Percentiles rank a stretch among this genome's conserved stretches.
These are phyloP conservation scores for Cantharis nigra DNA, from an alignment of 2,888 invertebrate species.

Conservation along the genomic window DNA sequence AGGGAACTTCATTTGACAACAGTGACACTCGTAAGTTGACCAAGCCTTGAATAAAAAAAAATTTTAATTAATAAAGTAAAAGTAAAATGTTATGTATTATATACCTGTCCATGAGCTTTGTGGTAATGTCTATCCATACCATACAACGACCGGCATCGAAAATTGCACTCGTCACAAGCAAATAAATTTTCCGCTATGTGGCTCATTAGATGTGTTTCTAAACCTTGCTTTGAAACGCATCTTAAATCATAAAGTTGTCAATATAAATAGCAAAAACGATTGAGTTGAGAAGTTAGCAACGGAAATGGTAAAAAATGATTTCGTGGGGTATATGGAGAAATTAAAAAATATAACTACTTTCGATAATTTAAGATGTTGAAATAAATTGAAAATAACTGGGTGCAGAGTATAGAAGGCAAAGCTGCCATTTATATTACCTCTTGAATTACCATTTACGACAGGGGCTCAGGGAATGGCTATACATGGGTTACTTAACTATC, in stretches of 20 bases:
- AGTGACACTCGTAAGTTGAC: slow-evolving; percentile 67
- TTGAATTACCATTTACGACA: no score
- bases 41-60: slow-evolving; percentile 51
- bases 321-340: no score
- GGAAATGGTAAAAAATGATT: neutral
- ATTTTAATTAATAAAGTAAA: neutral
- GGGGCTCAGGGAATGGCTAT: no score
- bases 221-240: slow-evolving; percentile 64
- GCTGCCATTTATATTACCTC: no score
- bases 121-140: slow-evolving; percentile 49
- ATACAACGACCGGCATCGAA: slow-evolving; percentile 47
- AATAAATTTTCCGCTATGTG: slow-evolving; percentile 53
- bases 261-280: neutral
- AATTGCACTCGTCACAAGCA: slow-evolving; percentile 56
- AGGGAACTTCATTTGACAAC: slow-evolving; percentile 71
- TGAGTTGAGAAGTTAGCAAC: neutral
- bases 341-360: no score
- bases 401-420: no score
- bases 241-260: slow-evolving; percentile 47
- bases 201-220: slow-evolving; percentile 62
- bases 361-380: no score
- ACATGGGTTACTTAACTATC: no score
- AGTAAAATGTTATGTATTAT: slow-evolving; percentile 9
- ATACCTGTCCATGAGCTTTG: slow-evolving; percentile 46
- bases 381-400: no score